Base-by-base conservation (phyloP, 2,113 vertebrate genomes). In the Panthera tigris region DNA sequence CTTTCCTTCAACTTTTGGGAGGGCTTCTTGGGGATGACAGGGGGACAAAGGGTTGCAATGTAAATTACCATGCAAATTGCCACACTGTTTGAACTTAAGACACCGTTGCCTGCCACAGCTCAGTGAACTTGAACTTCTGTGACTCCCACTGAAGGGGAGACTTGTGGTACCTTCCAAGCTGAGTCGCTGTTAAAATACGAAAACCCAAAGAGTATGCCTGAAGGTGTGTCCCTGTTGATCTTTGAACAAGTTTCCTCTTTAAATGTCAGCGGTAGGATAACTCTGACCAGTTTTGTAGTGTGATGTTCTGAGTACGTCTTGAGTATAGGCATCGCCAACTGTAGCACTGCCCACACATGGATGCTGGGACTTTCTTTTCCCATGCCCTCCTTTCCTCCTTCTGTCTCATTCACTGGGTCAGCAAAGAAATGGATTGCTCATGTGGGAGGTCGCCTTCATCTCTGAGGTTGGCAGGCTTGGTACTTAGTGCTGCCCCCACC, bases 1-100 rank as follows among this genome's bases (percentile, higher is more conserved):
- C 92, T 91, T 95, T 96, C 84, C 69, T 48, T 97, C 90, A 91
- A 88, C 95, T 79, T 88, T 96, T 84, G 66, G 89, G 83, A 87
- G 87, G 85, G 80, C 87, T 97, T 97, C 96, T 97, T 87, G 2
- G 27, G 91, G 76, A 96, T 97, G 97, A 97, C 96, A 96, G 71
- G 81, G 71, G 87, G 92, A 97, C 97, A 97, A 93, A 96, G 57
- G 97, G 84, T 78, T 96, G 87, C 88, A 65, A 36, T 92, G 95
- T 94, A 96, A 98, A 97, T 97, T 97, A 86, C 95, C 95, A 94
- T 91, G 97, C 91, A 97, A 97, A 97, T 94, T 96, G 88, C 92
- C 79, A 76, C 94, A 81, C 88, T 7, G n/a, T 92, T 95, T 97
- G 94, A 98, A 95, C 87, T 94, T 45, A 41, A 84, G 90, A 92